Base-by-base conservation (phyloP, 2,888 invertebrate genomes). In the Nysson spinosus region DNA sequence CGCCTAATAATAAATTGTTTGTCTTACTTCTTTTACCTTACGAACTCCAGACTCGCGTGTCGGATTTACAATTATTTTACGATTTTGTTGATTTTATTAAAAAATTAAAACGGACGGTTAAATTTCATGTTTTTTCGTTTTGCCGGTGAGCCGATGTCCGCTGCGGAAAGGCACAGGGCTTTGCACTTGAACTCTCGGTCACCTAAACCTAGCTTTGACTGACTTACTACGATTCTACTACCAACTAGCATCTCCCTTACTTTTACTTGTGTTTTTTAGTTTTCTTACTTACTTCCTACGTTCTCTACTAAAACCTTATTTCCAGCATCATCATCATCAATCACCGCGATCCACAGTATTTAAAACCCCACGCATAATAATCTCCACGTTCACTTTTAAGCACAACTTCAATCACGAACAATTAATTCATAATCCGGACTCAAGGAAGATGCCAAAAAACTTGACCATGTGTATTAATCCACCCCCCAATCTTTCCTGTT, bases 161-260 rank as follows among this genome's bases (percentile, higher is more conserved):
- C 83, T 85, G 85, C 85, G 86, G 84, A 87, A n/a, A 87, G 87
- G 87, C 87, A 87, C 87, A 87, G 80, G 85, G 85, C 85, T 87
- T 87, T 87, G 86, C 87, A 87, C 86, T 86, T 85, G 87, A 80
- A 85, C 86, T n/a, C n/a, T 84, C 86, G 86, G 85, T 87, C 86
- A 86, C 86, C 86, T 86, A 86, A n/a, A 76, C 79, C 85, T 84
- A 85, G 80, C 84, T 85, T n/a, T 75, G 67, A 70, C 78, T 77
- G 75, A 82, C 72, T 79, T 69, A 72, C 79, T 83, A 81, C 76
- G 72, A 79, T 71, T n/a, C 68, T 69, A 73, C 70, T 78, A 75
- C 69, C 69, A 63, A 62, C 78, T 81, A 79, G 75, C 72, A n/a
- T n/a, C 74, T 79, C 73, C 74, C 75, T 77, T 79, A 78, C 71